Conservation (phyloP, 2,113 vertebrate genomes). For the Acrocephalus kingi region DNA sequence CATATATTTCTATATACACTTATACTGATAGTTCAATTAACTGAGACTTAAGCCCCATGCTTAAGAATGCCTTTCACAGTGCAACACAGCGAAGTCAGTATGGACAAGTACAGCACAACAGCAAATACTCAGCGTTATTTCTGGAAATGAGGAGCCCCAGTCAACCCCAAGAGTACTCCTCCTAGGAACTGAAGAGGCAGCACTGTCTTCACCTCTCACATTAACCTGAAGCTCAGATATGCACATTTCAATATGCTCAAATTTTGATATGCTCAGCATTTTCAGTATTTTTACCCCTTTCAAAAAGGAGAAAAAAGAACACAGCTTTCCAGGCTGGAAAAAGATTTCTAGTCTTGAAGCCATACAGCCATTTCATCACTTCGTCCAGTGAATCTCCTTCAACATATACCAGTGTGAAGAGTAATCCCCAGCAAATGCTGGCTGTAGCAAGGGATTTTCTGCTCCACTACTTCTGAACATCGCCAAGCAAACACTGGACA, state of each 20-base stretch:
- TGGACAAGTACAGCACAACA: background rate
- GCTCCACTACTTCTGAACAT: conserved; percentile 54
- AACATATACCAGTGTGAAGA: conserved; percentile 5
- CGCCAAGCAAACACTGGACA: conserved; percentile 42
- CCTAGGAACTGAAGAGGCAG: background rate
- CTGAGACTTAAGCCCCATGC: background rate
- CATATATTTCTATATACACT: background rate
- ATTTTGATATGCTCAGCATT: background rate
- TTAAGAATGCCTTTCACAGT: background rate
- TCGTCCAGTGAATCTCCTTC: background rate
- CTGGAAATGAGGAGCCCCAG: background rate
- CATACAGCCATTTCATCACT: background rate
- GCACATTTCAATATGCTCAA: background rate
- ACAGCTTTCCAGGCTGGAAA: background rate
- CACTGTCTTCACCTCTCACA: background rate
- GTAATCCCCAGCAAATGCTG: conserved; percentile 45
- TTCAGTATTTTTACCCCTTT: background rate
- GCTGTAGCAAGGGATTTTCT: conserved; percentile 59
- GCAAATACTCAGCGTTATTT: background rate
- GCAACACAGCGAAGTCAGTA: background rate
- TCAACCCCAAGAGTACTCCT: background rate
- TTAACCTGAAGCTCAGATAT: background rate
- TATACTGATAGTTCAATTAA: background rate
- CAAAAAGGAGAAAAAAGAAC: background rate
- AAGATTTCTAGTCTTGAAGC: background rate